phyloP scores from a whole-genome alignment of 1,140 invertebrate genomes.

The Drosophila truncata region DNA sequence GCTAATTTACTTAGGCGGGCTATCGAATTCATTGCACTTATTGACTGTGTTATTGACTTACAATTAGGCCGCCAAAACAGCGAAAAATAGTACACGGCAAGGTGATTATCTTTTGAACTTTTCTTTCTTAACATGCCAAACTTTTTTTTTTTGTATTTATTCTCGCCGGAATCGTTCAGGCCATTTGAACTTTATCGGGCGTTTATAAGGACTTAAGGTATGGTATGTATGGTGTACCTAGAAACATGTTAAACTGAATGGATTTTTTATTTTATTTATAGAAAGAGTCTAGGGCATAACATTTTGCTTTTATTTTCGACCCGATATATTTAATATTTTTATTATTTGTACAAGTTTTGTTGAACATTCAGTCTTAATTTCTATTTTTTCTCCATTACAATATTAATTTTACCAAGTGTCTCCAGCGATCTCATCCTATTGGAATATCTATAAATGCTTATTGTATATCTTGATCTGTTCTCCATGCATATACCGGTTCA shows the following conservation, averaged over 20 bases:
- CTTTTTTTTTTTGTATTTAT: no score
- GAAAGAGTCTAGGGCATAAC: not conserved
- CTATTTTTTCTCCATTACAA: not conserved
- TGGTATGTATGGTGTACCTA: no score
- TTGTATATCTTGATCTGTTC: not conserved
- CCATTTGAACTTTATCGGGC: no score
- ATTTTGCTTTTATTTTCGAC: not conserved
- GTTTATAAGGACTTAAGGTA: no score
- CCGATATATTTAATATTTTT: not conserved
- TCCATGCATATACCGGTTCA: slow-evolving; percentile 4
- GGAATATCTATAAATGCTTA: not conserved
- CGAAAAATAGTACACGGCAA: slow-evolving; percentile 6
- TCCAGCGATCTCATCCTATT: not conserved
- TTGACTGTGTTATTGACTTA: slow-evolving; percentile 45
- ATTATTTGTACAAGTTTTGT: no score
- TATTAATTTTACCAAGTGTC: not conserved
- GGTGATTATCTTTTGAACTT: not conserved
- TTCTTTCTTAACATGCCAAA: not conserved
- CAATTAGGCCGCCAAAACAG: not conserved
- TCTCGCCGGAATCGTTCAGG: no score
- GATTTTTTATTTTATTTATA: no score
- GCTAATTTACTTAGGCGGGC: slow-evolving; percentile 4
- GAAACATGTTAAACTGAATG: not conserved
- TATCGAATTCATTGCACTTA: slow-evolving; percentile 21
- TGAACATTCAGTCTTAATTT: no score